Evolutionary conservation across 2,888 invertebrate species (phyloP).

Genomic region (Drosophila kokeensis): DNA sequence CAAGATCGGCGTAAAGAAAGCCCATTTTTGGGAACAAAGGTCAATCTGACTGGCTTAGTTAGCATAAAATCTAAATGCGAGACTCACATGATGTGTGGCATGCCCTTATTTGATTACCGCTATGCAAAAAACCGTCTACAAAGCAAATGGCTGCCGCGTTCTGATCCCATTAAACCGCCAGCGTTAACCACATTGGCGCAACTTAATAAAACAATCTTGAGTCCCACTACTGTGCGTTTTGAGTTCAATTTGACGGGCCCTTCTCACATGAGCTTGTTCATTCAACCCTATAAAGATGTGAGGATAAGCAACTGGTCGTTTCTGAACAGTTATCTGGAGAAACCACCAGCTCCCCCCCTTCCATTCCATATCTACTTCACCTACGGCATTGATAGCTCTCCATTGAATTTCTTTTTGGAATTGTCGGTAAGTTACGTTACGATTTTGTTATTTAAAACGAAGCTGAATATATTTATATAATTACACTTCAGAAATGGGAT

Average conservation of each 20-base stretch:
- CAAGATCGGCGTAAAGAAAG: constrained; percentile 82
- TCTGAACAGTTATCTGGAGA: constrained; percentile 1
- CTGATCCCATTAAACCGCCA: not conserved
- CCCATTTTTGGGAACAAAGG: constrained; percentile 42
- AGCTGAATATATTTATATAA: not conserved
- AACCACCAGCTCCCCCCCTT: not conserved
- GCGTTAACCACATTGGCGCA: not conserved
- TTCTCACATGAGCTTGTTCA: constrained; percentile 73
- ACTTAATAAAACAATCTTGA: not conserved
- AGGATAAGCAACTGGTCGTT: constrained; percentile 76
- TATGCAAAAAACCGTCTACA: not conserved
- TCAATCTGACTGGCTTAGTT: constrained; percentile 60
- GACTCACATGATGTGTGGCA: constrained; percentile 11
- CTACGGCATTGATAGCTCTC: constrained; percentile 2
- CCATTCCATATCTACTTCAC: constrained; percentile 4
- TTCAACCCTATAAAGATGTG: constrained; percentile 65
- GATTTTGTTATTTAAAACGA: not conserved
- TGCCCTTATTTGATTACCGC: constrained; percentile 10
- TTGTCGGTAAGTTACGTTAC: constrained; percentile 45
- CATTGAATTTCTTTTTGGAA: constrained; percentile 37
- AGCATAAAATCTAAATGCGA: constrained; percentile 62
- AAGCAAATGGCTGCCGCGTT: constrained; percentile 17
- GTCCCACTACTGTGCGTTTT: constrained; percentile 49
- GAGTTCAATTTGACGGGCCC: constrained; percentile 75
- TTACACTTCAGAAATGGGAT: constrained; percentile 46